A percentile compares a stretch with the other conserved stretches of the same genome.
These are phyloP conservation scores for Paratilapia polleni DNA, from an alignment of 2,113 vertebrate genomes.

Conservation along the genomic window DNA sequence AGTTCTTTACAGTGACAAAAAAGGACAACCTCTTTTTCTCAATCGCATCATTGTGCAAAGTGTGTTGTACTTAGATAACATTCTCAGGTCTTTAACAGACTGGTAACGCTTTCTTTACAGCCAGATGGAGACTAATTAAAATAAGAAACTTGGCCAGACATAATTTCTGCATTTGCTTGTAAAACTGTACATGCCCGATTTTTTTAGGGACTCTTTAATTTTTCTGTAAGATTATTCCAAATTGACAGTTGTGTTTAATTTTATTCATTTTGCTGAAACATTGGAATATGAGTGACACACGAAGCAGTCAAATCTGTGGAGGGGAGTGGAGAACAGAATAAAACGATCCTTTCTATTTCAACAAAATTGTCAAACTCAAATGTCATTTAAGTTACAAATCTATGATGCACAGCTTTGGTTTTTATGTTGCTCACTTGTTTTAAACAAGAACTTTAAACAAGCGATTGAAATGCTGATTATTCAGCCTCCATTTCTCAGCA, in stretches of 20 bases:
- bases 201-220: neutral
- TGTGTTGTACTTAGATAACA: constrained; percentile 27
- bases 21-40: neutral
- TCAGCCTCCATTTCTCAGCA: neutral
- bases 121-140: constrained; percentile 19
- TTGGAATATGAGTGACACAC: neutral
- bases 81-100: constrained; percentile 2
- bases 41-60: constrained; percentile 16
- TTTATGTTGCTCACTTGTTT: neutral
- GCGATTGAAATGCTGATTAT: neutral
- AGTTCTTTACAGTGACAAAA: neutral
- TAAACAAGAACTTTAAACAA: neutral
- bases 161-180: neutral
- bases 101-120: neutral
- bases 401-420: neutral
- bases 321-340: neutral
- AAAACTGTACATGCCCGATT: neutral
- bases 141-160: neutral
- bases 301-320: neutral
- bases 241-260: neutral
- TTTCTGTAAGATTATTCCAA: neutral
- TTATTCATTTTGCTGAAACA: neutral
- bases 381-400: neutral
- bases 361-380: neutral
- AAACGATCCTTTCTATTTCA: neutral